Conservation (phyloP, 2,888 invertebrate genomes). For the Trichopria drosophilae region DNA sequence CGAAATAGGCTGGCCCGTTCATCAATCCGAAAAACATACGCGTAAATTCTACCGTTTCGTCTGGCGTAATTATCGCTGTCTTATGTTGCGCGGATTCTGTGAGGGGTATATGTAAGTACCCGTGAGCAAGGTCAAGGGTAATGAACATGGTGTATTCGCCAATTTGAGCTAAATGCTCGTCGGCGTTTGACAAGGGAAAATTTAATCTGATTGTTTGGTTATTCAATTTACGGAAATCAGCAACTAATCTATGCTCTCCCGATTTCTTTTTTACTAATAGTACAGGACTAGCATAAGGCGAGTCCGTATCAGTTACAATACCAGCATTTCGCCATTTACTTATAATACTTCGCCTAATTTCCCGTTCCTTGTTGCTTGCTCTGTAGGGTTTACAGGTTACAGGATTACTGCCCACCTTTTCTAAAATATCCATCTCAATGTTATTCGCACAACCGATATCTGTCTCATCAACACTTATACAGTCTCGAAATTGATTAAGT, state of each 20-base stretch:
- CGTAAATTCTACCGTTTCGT: too few relatives aligned
- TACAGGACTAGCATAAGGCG: slow-evolving; percentile 30
- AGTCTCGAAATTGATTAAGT: background rate
- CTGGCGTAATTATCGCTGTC: too few relatives aligned
- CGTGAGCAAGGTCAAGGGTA: too few relatives aligned
- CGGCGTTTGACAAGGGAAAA: background rate
- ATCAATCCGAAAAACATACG: slow-evolving; percentile 39
- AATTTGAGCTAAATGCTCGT: background rate
- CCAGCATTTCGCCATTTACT: slow-evolving; percentile 17
- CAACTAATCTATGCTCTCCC: slow-evolving; percentile 17
- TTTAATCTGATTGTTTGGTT: background rate
- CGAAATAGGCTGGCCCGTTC: slow-evolving; percentile 7
- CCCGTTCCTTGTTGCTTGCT: slow-evolving; percentile 17
- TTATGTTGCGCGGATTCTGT: too few relatives aligned
- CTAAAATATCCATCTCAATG: slow-evolving; percentile 24
- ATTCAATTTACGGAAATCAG: background rate
- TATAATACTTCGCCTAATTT: slow-evolving; percentile 19
- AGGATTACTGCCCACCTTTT: slow-evolving; percentile 19
- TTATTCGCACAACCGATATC: slow-evolving; percentile 20
- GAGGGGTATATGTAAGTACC: slow-evolving; percentile 17
- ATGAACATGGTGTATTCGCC: too few relatives aligned
- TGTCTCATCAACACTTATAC: background rate
- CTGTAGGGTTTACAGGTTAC: slow-evolving; percentile 16
- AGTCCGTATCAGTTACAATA: slow-evolving; percentile 21
- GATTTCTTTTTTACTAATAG: slow-evolving; percentile 24